A percentile compares a stretch with the other conserved stretches of the same genome.
These are phyloP conservation scores for Mus spicilegus DNA, from an alignment of 2,113 vertebrate genomes.

Conservation along the genomic window DNA sequence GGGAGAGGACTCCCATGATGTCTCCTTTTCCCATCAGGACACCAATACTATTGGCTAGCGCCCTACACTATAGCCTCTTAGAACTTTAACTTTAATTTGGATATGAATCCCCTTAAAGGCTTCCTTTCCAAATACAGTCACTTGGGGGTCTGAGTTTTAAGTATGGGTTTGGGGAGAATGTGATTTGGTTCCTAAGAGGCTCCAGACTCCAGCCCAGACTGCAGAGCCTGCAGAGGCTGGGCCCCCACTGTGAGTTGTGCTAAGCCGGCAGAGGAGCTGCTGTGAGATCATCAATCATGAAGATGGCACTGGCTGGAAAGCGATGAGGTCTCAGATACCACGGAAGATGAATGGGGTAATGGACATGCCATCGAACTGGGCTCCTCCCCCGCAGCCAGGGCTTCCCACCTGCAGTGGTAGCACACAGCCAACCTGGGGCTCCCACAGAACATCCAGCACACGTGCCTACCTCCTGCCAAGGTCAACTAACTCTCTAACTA, in stretches of 20 bases:
- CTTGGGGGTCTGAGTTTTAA: not conserved
- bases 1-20: not conserved
- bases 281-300: slow-evolving; percentile 81
- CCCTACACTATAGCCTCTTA: not conserved
- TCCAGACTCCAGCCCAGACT: not conserved
- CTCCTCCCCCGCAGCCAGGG: slow-evolving; percentile 56
- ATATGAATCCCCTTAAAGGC: not conserved
- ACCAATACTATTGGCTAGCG: not conserved
- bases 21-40: not conserved
- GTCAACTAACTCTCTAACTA: not conserved
- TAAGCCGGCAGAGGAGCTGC: slow-evolving; percentile 32
- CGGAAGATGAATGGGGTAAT: slow-evolving; percentile 80
- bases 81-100: not conserved
- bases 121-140: not conserved
- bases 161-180: not conserved
- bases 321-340: slow-evolving; percentile 79
- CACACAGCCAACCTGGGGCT: not conserved
- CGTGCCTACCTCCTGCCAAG: not conserved
- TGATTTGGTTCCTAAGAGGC: not conserved
- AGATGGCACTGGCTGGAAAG: slow-evolving; percentile 36
- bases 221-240: not conserved
- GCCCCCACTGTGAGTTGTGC: slow-evolving; percentile 60
- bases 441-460: rapidly evolving
- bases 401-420: slow-evolving; percentile 19
- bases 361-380: slow-evolving; percentile 80